Evolutionary conservation across 2,113 vertebrate genomes (phyloP).

Genomic region (Laticauda colubrina): DNA sequence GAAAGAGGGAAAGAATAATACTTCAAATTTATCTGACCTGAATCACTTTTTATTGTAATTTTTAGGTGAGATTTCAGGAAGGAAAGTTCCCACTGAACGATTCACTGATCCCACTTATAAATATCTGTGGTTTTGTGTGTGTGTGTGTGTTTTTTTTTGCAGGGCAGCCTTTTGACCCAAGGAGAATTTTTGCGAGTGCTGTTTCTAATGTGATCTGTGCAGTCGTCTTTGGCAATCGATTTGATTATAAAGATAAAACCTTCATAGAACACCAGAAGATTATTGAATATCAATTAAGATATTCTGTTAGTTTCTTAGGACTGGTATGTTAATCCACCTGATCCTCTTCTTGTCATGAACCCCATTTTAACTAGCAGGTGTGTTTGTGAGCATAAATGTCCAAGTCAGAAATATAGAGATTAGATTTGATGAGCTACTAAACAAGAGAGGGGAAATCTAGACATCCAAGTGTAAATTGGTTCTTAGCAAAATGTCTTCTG

Average conservation of each 20-base stretch:
- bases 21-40: neutral
- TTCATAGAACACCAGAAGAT: constrained; percentile 17
- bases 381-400: neutral
- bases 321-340: constrained; percentile 9
- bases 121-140: neutral
- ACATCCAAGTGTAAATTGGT: neutral
- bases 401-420: neutral
- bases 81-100: neutral
- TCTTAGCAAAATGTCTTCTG: neutral
- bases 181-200: neutral
- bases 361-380: neutral
- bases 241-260: neutral
- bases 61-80: neutral
- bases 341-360: neutral
- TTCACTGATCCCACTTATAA: neutral
- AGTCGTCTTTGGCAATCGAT: constrained; percentile 11
- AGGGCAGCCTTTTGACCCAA: constrained; percentile 28
- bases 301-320: neutral
- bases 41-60: neutral
- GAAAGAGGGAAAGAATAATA: neutral
- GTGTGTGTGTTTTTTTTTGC: neutral
- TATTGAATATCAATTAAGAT: neutral
- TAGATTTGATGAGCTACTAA: neutral
- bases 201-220: constrained; percentile 45
- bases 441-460: neutral